These are phyloP conservation scores for Cephus rjabovi DNA, from an alignment of 2,888 invertebrate species.

Conservation along the genomic window DNA sequence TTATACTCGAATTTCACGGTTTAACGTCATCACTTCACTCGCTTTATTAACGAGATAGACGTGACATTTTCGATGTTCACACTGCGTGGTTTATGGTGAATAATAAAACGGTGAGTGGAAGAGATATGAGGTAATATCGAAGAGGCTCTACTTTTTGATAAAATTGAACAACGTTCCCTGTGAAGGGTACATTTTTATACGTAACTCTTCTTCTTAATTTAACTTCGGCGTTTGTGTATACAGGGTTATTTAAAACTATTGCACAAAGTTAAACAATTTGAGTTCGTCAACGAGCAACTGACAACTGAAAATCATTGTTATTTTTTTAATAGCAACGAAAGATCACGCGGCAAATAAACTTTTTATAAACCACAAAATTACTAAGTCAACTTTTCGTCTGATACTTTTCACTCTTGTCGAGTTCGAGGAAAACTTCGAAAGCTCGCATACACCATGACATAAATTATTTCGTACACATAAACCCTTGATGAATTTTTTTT, in stretches of 20 bases:
- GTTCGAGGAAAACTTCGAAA: neutral
- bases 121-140: neutral
- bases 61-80: neutral
- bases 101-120: neutral
- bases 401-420: neutral
- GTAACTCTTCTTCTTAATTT: neutral
- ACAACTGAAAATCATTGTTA: neutral
- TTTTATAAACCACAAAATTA: neutral
- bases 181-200: neutral
- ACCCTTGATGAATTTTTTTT: neutral
- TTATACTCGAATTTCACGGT: neutral
- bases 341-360: neutral
- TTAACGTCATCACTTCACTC: neutral
- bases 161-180: neutral
- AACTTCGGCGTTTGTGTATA: neutral
- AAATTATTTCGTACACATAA: neutral
- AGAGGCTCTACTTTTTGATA: neutral
- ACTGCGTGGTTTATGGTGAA: neutral
- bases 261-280: neutral
- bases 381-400: neutral
- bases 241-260: neutral
- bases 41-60: neutral
- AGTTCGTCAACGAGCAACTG: neutral
- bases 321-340: neutral
- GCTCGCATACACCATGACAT: neutral